Evolutionary conservation across 2,888 invertebrate genomes (phyloP).

Genomic region (Mesorhabditis belari): DNA sequence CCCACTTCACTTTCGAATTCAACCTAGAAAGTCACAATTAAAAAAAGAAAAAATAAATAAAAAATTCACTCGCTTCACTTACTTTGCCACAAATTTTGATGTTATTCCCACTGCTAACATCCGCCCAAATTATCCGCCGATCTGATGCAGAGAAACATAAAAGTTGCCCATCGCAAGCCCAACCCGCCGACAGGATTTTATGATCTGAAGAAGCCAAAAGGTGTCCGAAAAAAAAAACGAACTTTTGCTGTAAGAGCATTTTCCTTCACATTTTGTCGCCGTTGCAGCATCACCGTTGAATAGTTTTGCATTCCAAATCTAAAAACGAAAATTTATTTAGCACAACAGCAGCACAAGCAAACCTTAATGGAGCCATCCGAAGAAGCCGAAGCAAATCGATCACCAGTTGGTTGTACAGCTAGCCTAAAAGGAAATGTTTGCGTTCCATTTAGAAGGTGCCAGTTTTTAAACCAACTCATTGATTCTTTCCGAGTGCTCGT

Average conservation of each 20-base stretch:
- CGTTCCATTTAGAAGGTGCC: neutral
- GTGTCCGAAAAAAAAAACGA: neutral
- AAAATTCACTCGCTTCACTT: neutral
- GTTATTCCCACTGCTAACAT: neutral
- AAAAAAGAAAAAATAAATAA: too few relatives aligned
- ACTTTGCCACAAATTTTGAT: neutral
- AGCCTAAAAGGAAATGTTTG: slow-evolving; percentile 18
- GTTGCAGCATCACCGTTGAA: neutral
- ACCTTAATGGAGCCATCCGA: slow-evolving; percentile 31
- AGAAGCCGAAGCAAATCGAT: slow-evolving; percentile 30
- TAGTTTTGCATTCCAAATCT: neutral
- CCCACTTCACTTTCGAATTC: slow-evolving; percentile 18
- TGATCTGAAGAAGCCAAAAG: slow-evolving; percentile 12
- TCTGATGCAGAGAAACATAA: neutral
- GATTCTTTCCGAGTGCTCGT: neutral
- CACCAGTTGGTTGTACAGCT: slow-evolving; percentile 21
- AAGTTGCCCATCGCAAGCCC: neutral
- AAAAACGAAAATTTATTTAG: neutral
- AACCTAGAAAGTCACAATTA: slow-evolving; percentile 1
- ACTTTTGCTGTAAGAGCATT: neutral
- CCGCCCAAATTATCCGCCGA: neutral
- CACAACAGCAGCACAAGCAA: neutral
- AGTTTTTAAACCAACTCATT: neutral
- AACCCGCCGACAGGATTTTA: neutral
- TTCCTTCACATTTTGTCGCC: neutral